Conservation (phyloP, 2,113 vertebrate genomes). For the Passer domesticus region DNA sequence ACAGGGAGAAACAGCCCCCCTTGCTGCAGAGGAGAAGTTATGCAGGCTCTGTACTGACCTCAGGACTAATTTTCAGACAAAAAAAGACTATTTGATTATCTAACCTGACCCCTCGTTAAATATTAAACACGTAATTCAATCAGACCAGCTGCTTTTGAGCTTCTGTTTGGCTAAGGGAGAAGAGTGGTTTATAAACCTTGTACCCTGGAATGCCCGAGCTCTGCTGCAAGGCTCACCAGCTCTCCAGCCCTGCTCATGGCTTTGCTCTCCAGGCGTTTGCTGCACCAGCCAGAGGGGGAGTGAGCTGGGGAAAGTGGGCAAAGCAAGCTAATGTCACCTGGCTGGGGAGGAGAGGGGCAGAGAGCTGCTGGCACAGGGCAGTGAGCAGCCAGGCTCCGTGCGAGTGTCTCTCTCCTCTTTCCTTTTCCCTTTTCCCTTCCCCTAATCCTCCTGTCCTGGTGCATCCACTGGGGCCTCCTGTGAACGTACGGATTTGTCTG, state of each 20-base stretch:
- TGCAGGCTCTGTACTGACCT: not conserved
- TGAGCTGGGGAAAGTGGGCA: not conserved
- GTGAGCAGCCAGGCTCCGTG: not conserved
- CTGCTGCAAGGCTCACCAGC: not conserved
- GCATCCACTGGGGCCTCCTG: not conserved
- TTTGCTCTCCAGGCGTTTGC: not conserved
- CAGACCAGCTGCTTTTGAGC: not conserved
- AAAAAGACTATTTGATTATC: not conserved
- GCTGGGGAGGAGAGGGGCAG: not conserved
- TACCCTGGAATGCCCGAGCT: not conserved
- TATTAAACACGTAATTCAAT: not conserved
- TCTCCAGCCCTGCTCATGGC: not conserved
- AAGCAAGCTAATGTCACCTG: not conserved
- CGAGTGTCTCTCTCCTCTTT: not conserved
- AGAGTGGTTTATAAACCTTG: not conserved
- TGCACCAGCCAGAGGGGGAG: not conserved
- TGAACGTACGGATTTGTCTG: slow-evolving; percentile 68
- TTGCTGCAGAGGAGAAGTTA: not conserved
- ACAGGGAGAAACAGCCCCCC: not conserved
- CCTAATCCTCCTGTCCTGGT: not conserved
- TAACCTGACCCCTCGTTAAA: not conserved
- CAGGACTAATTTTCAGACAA: not conserved
- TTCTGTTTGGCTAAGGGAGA: not conserved
- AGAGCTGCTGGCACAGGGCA: not conserved
- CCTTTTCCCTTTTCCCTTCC: not conserved